phyloP scores from a whole-genome alignment of 2,797 vertebrate species.

The Schizopygopsis pylzovi region DNA sequence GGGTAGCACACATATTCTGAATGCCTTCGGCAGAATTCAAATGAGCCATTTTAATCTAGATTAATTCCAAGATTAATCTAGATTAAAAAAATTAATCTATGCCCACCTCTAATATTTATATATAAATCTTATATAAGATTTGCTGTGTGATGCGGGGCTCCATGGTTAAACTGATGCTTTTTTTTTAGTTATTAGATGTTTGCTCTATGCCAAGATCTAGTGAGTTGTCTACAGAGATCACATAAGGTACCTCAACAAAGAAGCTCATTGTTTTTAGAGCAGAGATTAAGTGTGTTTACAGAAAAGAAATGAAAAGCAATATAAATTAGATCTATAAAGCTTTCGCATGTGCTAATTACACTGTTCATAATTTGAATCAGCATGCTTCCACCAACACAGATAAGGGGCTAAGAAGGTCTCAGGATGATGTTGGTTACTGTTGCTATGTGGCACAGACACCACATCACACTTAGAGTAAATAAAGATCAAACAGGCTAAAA shows the following conservation, averaged over 20 bases:
- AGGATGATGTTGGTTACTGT: slow-evolving; percentile 16
- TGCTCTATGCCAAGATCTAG: neutral
- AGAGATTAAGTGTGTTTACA: neutral
- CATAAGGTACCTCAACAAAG: neutral
- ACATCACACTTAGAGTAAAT: slow-evolving; percentile 8
- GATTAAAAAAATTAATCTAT: too few species aligned
- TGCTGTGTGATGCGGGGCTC: neutral
- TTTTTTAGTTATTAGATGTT: slow-evolving; percentile 1
- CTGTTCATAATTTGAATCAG: neutral
- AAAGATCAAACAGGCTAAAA: slow-evolving; percentile 27
- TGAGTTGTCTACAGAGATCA: neutral
- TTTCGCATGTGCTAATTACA: slow-evolving; percentile 1
- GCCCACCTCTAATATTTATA: too few species aligned
- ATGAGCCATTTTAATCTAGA: too few species aligned
- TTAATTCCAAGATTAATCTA: too few species aligned
- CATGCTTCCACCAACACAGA: neutral
- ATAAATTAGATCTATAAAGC: neutral
- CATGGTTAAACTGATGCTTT: neutral
- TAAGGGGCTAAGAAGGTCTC: neutral
- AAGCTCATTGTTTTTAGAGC: neutral
- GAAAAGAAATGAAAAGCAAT: neutral
- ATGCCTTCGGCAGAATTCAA: too few species aligned
- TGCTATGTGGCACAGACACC: slow-evolving; percentile 22
- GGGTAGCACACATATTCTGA: too few species aligned
- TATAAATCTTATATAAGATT: neutral